Percentiles rank a stretch among this genome's conserved stretches.
Evolutionary conservation across 2,113 vertebrate species (phyloP).

Genomic region (Oryctolagus cuniculus): DNA sequence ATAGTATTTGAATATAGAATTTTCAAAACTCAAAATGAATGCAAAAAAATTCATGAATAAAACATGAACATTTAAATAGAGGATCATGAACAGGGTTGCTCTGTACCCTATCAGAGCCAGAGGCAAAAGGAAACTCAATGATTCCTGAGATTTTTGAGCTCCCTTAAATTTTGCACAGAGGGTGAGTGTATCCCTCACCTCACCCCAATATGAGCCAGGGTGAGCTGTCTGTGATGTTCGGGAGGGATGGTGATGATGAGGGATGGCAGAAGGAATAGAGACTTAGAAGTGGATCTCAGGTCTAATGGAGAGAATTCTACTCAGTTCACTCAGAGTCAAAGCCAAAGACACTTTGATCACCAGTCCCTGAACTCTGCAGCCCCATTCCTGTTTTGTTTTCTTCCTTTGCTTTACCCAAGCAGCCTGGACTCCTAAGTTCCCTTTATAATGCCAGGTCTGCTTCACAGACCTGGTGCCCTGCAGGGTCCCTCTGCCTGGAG

Average conservation of each 20-base stretch:
- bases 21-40: constrained; percentile 6
- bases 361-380: not conserved
- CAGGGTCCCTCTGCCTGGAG: not conserved
- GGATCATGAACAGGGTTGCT: not conserved
- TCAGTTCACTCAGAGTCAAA: not conserved
- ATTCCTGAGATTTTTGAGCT: not conserved
- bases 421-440: not conserved
- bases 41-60: not conserved
- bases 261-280: not conserved
- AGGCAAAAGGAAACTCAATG: not conserved
- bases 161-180: not conserved
- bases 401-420: not conserved
- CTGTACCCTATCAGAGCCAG: not conserved
- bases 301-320: not conserved
- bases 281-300: not conserved
- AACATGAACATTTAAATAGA: not conserved
- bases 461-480: not conserved
- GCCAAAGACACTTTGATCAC: not conserved
- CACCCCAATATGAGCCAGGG: not conserved
- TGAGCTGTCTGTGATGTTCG: not conserved
- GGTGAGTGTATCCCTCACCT: not conserved
- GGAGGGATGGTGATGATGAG: not conserved
- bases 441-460: not conserved
- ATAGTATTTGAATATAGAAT: not conserved
- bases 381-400: not conserved